Evolutionary conservation across 2,888 invertebrate genomes (phyloP).

Genomic region (Sylvicola fuscatus): DNA sequence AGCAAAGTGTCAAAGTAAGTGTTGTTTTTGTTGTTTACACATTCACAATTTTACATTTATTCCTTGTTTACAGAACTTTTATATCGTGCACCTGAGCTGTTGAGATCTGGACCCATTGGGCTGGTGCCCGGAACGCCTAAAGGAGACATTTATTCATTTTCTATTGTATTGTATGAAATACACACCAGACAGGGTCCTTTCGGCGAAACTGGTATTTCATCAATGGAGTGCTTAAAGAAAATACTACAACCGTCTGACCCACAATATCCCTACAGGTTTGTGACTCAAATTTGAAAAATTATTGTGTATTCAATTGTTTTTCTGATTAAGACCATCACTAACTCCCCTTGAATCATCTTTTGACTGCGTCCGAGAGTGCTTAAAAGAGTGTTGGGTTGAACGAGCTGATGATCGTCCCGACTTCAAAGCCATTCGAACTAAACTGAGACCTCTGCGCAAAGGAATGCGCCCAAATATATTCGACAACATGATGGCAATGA

Average conservation of each 20-base stretch:
- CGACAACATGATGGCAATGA: conserved; percentile 95
- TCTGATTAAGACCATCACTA: conserved; percentile 43
- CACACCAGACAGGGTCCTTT: conserved; percentile 74
- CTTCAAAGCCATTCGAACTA: conserved; percentile 59
- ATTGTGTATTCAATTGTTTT: conserved; percentile 1
- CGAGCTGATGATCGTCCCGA: conserved; percentile 61
- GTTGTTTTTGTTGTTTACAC: conserved; percentile 1
- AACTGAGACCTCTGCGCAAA: conserved; percentile 60
- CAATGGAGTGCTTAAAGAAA: conserved; percentile 33
- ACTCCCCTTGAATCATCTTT: conserved; percentile 61
- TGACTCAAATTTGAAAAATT: neutral
- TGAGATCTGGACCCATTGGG: conserved; percentile 29
- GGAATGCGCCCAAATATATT: conserved; percentile 94
- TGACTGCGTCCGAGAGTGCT: conserved; percentile 67
- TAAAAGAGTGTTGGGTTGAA: conserved; percentile 77
- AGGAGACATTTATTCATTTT: conserved; percentile 74
- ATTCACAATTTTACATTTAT: conserved; percentile 5
- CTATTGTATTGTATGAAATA: conserved; percentile 72
- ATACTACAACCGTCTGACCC: conserved; percentile 20
- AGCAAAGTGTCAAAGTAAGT: conserved; percentile 50
- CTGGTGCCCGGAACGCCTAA: conserved; percentile 40
- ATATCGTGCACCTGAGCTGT: conserved; percentile 64
- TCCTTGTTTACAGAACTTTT: conserved; percentile 35
- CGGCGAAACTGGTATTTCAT: conserved; percentile 44
- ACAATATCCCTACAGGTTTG: conserved; percentile 15